Base-by-base conservation (phyloP, 2,113 vertebrate genomes). In the Merops nubicus region DNA sequence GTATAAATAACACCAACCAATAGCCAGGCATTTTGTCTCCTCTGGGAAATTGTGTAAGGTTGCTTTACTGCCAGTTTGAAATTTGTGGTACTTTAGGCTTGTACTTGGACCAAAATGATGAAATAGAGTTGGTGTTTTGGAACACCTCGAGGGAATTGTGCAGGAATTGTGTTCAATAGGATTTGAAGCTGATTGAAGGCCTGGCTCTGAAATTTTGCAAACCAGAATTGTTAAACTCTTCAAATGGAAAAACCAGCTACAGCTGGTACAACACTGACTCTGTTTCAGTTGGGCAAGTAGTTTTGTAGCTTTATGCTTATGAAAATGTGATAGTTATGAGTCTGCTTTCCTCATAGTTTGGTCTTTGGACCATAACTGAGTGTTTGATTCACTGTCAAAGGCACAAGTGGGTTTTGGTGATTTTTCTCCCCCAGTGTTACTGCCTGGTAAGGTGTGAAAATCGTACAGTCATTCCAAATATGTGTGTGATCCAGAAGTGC, bases 1-100 rank as follows among this genome's bases (percentile, higher is more conserved):
- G 43, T 83, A 86, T 90, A 88, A 96, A 67, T 92, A 87, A 89
- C 19, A 73, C 13, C 70, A 85, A 93, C 63, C 42, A 93, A 78
- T 53, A 75, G 47, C 59, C 69, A 86, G 40, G n/a, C 40, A 48
- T 92, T 88, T 81, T 64, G 22, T 50, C 64, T 86, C 88, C 68
- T 88, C 40, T 60, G 85, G 73, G 80, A 88, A 86, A 75, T 4
- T 36, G 25, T 69, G 42, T 72, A 85, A 95, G 70, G 26, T 79
- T 93, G 60, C 79, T 60, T 8, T 72, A 21, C 60, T 92, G 79
- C 76, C 53, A 84, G 53, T 42, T 84, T 51, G 60, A 84, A 68
- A 87, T 84, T 83, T 77, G 60, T 86, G 34, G 50, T 77, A 38
- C n/a, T 93, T 88, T 11, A 40, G 67, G 57, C n/a, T 91, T 89